Evolutionary conservation across 2,113 vertebrate genomes (phyloP).

Genomic region (Chelonoidis abingdonii): DNA sequence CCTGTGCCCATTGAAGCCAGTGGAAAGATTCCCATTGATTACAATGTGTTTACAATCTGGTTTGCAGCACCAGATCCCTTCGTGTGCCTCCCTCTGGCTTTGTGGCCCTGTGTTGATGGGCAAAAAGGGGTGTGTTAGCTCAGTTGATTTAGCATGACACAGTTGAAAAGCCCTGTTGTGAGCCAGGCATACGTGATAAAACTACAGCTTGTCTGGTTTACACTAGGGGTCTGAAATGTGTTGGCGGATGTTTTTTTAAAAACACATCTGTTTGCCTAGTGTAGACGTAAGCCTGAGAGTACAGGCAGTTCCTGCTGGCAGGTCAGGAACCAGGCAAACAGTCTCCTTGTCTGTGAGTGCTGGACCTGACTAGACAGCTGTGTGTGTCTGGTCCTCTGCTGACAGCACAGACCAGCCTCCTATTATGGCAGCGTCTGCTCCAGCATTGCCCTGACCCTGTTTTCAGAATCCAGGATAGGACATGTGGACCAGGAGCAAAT

Average conservation of each 20-base stretch:
- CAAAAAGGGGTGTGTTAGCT: background rate
- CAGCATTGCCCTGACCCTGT: no score
- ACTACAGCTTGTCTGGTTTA: background rate
- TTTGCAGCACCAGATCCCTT: no score
- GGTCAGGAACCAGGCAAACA: background rate
- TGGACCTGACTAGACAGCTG: background rate
- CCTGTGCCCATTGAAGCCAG: background rate
- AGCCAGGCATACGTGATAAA: background rate
- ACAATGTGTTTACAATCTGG: no score
- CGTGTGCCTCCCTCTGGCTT: no score
- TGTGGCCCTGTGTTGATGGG: background rate
- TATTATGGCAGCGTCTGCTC: no score
- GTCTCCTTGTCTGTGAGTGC: background rate
- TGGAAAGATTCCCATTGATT: background rate
- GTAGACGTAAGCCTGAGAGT: background rate
- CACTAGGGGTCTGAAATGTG: background rate
- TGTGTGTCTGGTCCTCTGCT: no score
- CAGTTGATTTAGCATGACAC: background rate
- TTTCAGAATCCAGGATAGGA: background rate
- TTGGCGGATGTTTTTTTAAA: no score
- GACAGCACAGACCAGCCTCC: no score
- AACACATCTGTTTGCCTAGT: background rate
- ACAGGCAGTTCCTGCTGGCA: background rate
- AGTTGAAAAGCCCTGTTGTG: background rate
- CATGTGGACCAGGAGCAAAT: background rate